These are phyloP conservation scores for Prionace glauca DNA, from an alignment of 2,797 vertebrate genomes.

Conservation along the genomic window DNA sequence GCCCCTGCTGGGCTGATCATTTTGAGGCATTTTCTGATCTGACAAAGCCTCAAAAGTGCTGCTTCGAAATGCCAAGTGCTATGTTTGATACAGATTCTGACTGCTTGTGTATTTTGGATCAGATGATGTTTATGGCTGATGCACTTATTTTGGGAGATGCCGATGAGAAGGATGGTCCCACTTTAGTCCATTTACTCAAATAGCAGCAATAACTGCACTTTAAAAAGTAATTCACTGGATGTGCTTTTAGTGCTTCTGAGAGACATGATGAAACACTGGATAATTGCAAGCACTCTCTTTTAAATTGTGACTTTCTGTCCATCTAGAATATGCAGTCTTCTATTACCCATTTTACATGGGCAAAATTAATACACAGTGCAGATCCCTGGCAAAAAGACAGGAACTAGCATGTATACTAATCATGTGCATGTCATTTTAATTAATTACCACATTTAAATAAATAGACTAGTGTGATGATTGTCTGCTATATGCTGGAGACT, in stretches of 20 bases:
- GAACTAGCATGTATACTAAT: neutral
- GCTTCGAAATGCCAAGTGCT: neutral
- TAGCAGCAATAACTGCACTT: neutral
- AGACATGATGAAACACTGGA: neutral
- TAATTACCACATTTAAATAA: neutral
- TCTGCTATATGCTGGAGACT: neutral
- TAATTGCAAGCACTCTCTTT: neutral
- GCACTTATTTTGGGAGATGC: neutral
- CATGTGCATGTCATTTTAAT: neutral
- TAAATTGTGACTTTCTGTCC: neutral
- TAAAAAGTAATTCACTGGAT: neutral
- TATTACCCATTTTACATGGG: neutral
- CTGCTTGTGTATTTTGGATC: neutral
- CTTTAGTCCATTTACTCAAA: neutral
- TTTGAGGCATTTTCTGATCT: neutral
- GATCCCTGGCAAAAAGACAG: neutral
- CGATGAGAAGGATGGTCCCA: neutral
- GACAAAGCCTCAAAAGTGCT: neutral
- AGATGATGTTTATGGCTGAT: neutral
- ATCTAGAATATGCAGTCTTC: neutral
- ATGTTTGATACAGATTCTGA: neutral
- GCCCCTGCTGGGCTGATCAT: neutral
- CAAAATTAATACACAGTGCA: neutral
- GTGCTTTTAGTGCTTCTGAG: neutral
- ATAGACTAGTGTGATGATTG: neutral